Base-by-base conservation (phyloP, 37 sponge, comb jelly and placozoan genomes). In the Lycopodina hypogea region DNA sequence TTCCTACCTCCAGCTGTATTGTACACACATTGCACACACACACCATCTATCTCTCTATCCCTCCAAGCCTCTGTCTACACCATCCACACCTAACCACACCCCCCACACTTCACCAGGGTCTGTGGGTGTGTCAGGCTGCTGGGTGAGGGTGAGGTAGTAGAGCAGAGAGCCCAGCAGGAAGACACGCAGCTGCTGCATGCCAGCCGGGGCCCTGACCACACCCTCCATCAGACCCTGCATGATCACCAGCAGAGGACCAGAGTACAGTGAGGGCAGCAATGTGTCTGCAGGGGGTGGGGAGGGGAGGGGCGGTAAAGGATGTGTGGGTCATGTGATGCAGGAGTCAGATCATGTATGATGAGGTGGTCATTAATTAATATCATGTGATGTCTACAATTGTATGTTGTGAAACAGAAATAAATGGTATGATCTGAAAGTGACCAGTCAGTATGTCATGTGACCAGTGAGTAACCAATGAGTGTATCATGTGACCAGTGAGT, bases 101-200 rank as follows among this genome's bases (percentile, higher is more conserved):
- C 24, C 61, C 29, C 61, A 17, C 61, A 3, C 61, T 12, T 12
- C 17, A n/a, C 61, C 61, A 3, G 17, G 3, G 28, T 60, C 48
- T 9, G 9, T 9, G 8, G 9, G 48, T 28, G 48, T 15, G 22
- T 24, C 35, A 23, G 72, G 58, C 42, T 73, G 82, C 35, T 36
- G 75, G 42, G 94, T 81, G 50, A 86, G 51, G 50, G 83, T 80
- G 37, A 96, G 82, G 75, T 87, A 96, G 73, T 87, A 96, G 56
- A 96, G 93, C 22, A 96, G 78, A 37, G 93, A 71, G 18, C 83
- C 93, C 41, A 89, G 89, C 38, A 92, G 76, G 64, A 71, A 81
- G 30, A 86, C 83, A 24, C 93, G 66, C 19, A 69, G 66, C 11
- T 36, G 65, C 66, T 87, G 94, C 78, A 79, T 79, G 36, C 59